Base-by-base conservation (phyloP, 1,140 invertebrate genomes). In the Mizuhopecten yessoensis region DNA sequence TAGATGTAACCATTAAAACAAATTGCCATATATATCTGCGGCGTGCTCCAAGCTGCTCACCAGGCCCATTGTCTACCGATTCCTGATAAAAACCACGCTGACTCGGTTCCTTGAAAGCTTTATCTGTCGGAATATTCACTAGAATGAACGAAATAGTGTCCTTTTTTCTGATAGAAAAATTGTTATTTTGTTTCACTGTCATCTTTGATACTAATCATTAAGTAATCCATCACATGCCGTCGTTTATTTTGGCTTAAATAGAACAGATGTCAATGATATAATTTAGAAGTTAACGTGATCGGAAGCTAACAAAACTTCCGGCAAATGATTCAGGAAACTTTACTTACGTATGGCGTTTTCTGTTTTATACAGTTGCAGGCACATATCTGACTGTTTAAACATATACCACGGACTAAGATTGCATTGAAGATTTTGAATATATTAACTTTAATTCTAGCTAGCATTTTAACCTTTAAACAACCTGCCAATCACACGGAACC, bases 61-160 rank as follows among this genome's bases (percentile, higher is more conserved):
- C 57, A 75, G 57, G 57, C n/a, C 57, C n/a, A 75, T 75, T 75
- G 57, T 75, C 57, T 75, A 75, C 57, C 57, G 57, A 75, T 75
- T n/a, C 57, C 57, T 29, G 57, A 75, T 75, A 75, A 75, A 75
- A 45, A 5, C n/a, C n/a, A 29, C 0, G 29, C 57, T 17, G 45
- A 29, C 57, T n/a, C n/a, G 9, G 23, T 75, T 29, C 57, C 17
- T 75, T 29, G n/a, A 17, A 29, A 75, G 57, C 15, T 75, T 75
- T 75, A 29, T 75, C 57, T 29, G n/a, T 17, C n/a, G 23, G 57
- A 5, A 75, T 75, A 29, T 75, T 75, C n/a, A 0, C 57, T 29
- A 29, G 29, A 75, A 5, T 75, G 3, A 75, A 75, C 57, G 57
- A 75, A 75, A 45, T 75, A 29, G 1, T 29, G 57, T 75, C 23